These are phyloP conservation scores for Paralichthys olivaceus DNA, from an alignment of 2,113 vertebrate genomes.

Conservation along the genomic window DNA sequence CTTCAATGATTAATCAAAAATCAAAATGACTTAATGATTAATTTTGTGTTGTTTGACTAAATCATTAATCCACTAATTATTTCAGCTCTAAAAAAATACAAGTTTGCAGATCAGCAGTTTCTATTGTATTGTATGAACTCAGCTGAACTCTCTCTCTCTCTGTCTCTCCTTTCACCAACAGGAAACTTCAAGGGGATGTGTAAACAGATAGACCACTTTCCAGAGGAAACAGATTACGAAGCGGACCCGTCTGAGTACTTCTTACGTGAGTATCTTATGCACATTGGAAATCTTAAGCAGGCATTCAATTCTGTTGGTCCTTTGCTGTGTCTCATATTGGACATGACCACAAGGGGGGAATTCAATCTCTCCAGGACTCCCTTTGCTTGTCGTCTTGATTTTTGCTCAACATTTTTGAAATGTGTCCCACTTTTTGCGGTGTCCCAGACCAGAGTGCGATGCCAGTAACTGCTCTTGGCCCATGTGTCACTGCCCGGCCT, in stretches of 20 bases:
- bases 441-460: constrained; percentile 7
- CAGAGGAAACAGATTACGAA: constrained; percentile 97
- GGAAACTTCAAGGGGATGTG: constrained; percentile 99
- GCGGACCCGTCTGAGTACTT: constrained; percentile 99
- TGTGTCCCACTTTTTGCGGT: constrained; percentile 41
- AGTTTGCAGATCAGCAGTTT: background rate
- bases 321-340: background rate
- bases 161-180: constrained; percentile 70
- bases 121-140: constrained; percentile 1
- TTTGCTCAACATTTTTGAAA: constrained; percentile 12
- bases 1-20: background rate
- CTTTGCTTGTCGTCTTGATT: constrained; percentile 9
- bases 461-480: constrained; percentile 38
- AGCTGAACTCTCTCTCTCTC: constrained; percentile 37
- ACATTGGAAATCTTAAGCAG: background rate
- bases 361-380: background rate
- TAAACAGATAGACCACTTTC: constrained; percentile 99
- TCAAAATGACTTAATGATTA: background rate
- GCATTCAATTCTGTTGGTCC: background rate
- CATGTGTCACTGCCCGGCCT: constrained; percentile 22
- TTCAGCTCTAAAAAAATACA: background rate
- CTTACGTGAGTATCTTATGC: constrained; percentile 90
- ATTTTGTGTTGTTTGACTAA: too few relatives aligned
- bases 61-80: too few relatives aligned
- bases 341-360: background rate